Evolutionary conservation across 2,113 vertebrate genomes (phyloP).

Genomic region (Melospiza melodia): DNA sequence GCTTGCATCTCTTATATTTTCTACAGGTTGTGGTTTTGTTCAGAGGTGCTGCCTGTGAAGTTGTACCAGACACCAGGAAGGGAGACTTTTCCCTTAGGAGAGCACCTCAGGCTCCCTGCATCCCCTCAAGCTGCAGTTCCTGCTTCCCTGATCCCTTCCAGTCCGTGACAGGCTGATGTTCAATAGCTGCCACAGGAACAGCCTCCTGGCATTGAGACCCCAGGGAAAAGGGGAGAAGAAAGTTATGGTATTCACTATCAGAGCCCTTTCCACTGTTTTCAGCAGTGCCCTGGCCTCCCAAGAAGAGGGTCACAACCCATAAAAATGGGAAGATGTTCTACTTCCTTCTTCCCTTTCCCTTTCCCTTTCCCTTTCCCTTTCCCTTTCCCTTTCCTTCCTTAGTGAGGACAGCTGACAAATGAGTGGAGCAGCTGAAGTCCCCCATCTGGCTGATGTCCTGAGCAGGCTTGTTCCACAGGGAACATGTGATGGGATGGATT

Average conservation of each 20-base stretch:
- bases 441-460: background rate
- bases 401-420: background rate
- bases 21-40: background rate
- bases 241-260: background rate
- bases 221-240: background rate
- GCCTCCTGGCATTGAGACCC: background rate
- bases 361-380: background rate
- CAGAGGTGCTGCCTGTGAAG: background rate
- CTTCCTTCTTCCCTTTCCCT: background rate
- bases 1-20: background rate
- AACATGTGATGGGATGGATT: background rate
- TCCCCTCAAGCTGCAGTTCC: background rate
- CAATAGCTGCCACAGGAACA: background rate
- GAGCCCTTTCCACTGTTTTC: background rate
- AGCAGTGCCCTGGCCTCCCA: background rate
- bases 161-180: background rate
- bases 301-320: background rate
- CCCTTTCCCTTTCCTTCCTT: background rate
- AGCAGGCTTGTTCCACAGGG: background rate
- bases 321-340: background rate
- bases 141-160: background rate
- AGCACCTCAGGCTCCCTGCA: accelerated
- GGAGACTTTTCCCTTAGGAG: background rate
- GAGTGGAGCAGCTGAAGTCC: background rate
- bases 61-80: background rate